phyloP scores from a whole-genome alignment of 2,888 invertebrate species.

The Drosophila neonasuta region DNA sequence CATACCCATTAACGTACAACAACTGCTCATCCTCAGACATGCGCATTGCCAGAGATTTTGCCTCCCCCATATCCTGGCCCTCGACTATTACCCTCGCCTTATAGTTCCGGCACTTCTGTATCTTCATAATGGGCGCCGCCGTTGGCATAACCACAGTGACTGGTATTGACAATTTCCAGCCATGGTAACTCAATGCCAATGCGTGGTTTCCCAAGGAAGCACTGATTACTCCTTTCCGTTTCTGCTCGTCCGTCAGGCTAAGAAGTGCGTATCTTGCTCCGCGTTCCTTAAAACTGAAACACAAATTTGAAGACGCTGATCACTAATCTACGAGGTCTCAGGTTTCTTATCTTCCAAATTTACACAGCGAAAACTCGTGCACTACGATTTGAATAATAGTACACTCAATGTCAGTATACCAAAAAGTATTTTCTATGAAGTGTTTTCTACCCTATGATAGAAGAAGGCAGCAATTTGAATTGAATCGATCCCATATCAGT shows the following conservation, averaged over 20 bases:
- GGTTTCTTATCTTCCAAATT: too few relatives aligned
- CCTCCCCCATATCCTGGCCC: conserved; percentile 92
- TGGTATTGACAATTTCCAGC: conserved; percentile 86
- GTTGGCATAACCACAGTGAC: conserved; percentile 97
- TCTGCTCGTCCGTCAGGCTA: conserved; percentile 88
- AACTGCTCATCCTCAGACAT: conserved; percentile 88
- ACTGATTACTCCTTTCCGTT: conserved; percentile 91
- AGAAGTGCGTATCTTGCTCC: conserved; percentile 94
- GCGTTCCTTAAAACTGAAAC: conserved; percentile 93
- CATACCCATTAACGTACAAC: conserved; percentile 96
- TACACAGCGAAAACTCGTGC: too few relatives aligned
- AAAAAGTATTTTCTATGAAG: too few relatives aligned
- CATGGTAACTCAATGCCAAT: conserved; percentile 90
- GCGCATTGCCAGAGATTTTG: conserved; percentile 90
- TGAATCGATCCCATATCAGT: too few relatives aligned
- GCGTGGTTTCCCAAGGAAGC: conserved; percentile 98
- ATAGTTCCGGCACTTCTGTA: conserved; percentile 92
- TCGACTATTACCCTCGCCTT: conserved; percentile 90
- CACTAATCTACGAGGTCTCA: too few relatives aligned
- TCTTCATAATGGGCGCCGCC: conserved; percentile 97
- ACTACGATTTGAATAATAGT: too few relatives aligned
- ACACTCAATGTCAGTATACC: too few relatives aligned
- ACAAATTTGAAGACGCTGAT: neutral
- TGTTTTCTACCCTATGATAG: too few relatives aligned
- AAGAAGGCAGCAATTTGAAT: too few relatives aligned